Base-by-base conservation (phyloP, 2,113 vertebrate species). In the Pangasianodon hypophthalmus region DNA sequence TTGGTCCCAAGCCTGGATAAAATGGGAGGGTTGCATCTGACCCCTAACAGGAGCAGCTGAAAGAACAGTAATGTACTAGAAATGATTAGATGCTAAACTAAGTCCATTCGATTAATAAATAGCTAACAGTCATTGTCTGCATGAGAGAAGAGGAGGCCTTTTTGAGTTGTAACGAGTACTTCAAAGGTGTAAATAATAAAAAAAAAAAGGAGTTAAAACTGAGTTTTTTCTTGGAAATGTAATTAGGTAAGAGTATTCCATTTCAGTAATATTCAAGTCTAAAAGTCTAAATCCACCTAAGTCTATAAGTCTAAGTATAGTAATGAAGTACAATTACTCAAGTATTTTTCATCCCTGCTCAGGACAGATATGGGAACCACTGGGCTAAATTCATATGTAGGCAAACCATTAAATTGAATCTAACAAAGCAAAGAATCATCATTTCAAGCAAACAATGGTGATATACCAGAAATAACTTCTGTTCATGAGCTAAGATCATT, bases 401-500 rank as follows among this genome's bases (percentile, higher is more conserved):
- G 16, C 37, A 50, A 79, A 48, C 24, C 75, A 79, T 79, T 79
- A 26, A 1, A 29, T 2, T 79, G 24, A 79, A 79, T 48, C 75
- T 79, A 46, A 81, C 48, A 54, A 81, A 81, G 18, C 54, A 41
- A 21, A 37, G 32, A 60, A 60, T 60, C 21, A 60, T 24, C 16
- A 58, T 60, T 84, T 84, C 32, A 84, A 56, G 80, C 48, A 82
- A 26, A 60, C 82, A 84, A 84, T 84, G 37, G 82, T 60, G 32
- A 44, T 13, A 44, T 41, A 60, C 54, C 82, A 84, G n/a, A 83
- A 56, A 83, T 83, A 54, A 37, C n/a, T 37, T 13, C 37, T 60
- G 54, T 41, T 60, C 56, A 84, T 84, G 52, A 60, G 32, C 82
- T 13, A 41, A 84, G 54, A 84, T 60, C 32, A 60, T 81, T 60